Evolutionary conservation across 2,888 invertebrate species (phyloP), one percentile per base, ranked within the genome.

Genomic region (Drosophila leonis): DNA sequence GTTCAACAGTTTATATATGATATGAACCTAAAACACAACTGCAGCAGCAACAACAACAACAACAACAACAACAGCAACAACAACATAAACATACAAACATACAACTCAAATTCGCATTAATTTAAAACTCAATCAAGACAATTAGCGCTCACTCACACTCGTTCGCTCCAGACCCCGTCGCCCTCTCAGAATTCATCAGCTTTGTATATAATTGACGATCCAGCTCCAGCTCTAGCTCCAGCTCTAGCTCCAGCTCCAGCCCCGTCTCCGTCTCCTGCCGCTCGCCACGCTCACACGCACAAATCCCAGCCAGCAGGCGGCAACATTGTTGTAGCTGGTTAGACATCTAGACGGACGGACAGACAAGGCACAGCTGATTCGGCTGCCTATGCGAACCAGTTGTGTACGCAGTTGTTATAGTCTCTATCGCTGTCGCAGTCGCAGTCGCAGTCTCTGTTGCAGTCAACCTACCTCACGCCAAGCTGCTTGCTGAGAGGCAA

Each of bases 61-160:
- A 46, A 10, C 27, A 46, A 7, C 27, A n/a, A 27, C 46, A 46
- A 1, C 24, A 27, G 4, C 15, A 46, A 1, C 27, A 48, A 29
- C 46, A 29, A 48, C 29, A 27, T 8, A 2, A 27, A 52, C 63
- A 64, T 74, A 46, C 27, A 49, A 83, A 71, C 74, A 67, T 80
- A 65, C 85, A 90, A 86, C 79, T 89, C 78, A 76, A 80, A 82
- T 79, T 90, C 88, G 88, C 80, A 78, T 88, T 89, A 89, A 84
- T 91, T 91, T 84, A 89, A 89, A 91, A 89, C 80, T 89, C 90
- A 89, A 88, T 88, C 90, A 87, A 80, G 82, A 74, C 80, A 87
- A 89, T 89, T 87, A 91, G 75, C 80, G 83, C 83, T 65, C 81
- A 82, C 86, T 75, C 86, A 77, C 86, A 75, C 86, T 78, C 74